Percentiles rank a stretch among this genome's conserved stretches.
phyloP scores from a whole-genome alignment of 2,797 vertebrate species.

The Columba guinea region DNA sequence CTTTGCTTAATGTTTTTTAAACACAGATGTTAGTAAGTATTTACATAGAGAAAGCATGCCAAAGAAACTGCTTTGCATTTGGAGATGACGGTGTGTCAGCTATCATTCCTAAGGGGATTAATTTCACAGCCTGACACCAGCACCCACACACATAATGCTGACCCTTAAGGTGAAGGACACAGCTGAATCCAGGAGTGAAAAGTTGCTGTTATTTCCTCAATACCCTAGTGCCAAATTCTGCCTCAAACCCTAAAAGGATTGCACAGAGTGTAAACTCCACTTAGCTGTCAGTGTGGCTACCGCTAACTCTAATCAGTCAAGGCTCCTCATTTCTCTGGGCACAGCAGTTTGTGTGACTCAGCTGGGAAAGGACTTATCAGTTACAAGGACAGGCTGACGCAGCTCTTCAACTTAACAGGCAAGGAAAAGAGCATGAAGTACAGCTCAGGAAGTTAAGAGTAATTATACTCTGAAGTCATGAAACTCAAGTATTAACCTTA shows the following conservation, averaged over 20 bases:
- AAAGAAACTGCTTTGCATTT: neutral
- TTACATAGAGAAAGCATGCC: neutral
- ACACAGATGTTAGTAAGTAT: neutral
- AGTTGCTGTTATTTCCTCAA: neutral
- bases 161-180: neutral
- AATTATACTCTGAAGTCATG: neutral
- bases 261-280: neutral
- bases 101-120: neutral
- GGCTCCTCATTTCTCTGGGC: neutral
- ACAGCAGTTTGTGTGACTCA: neutral
- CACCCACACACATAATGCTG: neutral
- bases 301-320: neutral
- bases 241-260: neutral
- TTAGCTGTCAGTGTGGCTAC: neutral
- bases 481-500: neutral
- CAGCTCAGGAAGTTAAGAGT: neutral
- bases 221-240: neutral
- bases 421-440: constrained; percentile 8
- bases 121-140: neutral
- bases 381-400: neutral
- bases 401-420: neutral
- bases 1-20: neutral
- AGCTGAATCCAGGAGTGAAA: neutral
- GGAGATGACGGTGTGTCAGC: neutral
- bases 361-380: neutral